A percentile compares a stretch with the other conserved stretches of the same genome.
phyloP scores from a whole-genome alignment of 2,888 invertebrate species.

The Octonoba sinensis region DNA sequence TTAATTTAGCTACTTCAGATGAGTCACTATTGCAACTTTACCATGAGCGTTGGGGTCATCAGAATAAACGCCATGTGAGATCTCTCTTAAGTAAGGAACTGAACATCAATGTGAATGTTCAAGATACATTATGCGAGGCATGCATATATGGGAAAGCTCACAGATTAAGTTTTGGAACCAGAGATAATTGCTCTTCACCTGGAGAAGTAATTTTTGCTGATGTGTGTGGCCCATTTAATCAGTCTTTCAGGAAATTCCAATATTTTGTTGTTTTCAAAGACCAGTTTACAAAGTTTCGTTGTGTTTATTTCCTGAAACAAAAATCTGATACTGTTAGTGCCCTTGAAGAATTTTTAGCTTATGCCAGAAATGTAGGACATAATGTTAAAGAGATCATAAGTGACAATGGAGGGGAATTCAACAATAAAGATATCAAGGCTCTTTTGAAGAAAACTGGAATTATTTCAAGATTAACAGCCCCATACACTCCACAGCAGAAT shows the following conservation, averaged over 20 bases:
- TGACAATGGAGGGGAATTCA: conserved; percentile 53
- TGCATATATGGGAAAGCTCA: conserved; percentile 34
- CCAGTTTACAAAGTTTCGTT: conserved; percentile 41
- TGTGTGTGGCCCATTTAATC: conserved; percentile 55
- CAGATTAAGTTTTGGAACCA: conserved; percentile 21
- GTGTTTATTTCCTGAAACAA: conserved; percentile 32
- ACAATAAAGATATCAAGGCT: conserved; percentile 23
- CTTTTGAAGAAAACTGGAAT: conserved; percentile 51
- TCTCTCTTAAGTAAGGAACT: neutral
- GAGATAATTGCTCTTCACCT: conserved; percentile 1
- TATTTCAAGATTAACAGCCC: conserved; percentile 47
- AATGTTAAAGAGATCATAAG: conserved; percentile 31
- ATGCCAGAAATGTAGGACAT: conserved; percentile 16
- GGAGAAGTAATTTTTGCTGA: conserved; percentile 41
- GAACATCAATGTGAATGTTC: conserved; percentile 8
- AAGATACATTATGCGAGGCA: conserved; percentile 23
- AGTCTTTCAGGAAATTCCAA: conserved; percentile 20
- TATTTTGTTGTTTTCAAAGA: conserved; percentile 64
- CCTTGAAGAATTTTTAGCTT: neutral
- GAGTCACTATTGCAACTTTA: conserved; percentile 2
- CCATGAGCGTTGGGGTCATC: conserved; percentile 20
- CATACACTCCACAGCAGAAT: conserved; percentile 63
- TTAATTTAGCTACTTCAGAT: neutral
- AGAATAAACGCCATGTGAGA: conserved; percentile 23
- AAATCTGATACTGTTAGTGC: conserved; percentile 19